Percentiles rank a stretch among this genome's conserved stretches.
These are phyloP conservation scores for Montipora capricornis DNA, from an alignment of 64 coral and sea anemone species.

Conservation along the genomic window DNA sequence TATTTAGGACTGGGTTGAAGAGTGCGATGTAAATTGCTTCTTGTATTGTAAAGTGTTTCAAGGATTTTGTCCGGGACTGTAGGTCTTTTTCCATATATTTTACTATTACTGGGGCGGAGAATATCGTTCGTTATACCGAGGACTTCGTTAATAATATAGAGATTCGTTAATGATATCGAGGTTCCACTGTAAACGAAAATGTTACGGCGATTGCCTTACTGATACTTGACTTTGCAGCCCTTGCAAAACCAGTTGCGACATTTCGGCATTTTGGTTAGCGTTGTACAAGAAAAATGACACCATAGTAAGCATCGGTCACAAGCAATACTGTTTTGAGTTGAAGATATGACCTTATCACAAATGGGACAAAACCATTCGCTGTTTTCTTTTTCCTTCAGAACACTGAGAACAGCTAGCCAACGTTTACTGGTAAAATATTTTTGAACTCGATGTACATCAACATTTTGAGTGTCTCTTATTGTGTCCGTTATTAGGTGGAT, in stretches of 20 bases:
- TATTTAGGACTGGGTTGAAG: too few species aligned
- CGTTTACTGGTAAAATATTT: slow-evolving; percentile 42
- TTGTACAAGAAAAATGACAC: slow-evolving; percentile 62
- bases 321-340: slow-evolving; percentile 30
- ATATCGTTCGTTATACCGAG: too few species aligned
- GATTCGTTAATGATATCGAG: too few species aligned
- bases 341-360: slow-evolving; percentile 47
- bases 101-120: too few species aligned
- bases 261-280: slow-evolving; percentile 52
- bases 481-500: slow-evolving; percentile 58
- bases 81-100: too few species aligned
- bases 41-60: too few species aligned
- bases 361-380: not conserved
- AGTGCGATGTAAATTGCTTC: too few species aligned
- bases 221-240: slow-evolving; percentile 53
- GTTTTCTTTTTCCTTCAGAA: slow-evolving; percentile 33
- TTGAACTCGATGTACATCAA: slow-evolving; percentile 59
- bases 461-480: slow-evolving; percentile 48
- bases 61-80: too few species aligned
- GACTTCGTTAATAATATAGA: too few species aligned
- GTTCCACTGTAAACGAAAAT: not conserved
- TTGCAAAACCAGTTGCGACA: slow-evolving; percentile 76
- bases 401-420: slow-evolving; percentile 24
- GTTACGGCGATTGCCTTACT: slow-evolving; percentile 27
- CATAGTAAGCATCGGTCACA: slow-evolving; percentile 65